These are phyloP conservation scores for Trachops cirrhosus DNA, from an alignment of 2,797 vertebrate species.

Conservation along the genomic window DNA sequence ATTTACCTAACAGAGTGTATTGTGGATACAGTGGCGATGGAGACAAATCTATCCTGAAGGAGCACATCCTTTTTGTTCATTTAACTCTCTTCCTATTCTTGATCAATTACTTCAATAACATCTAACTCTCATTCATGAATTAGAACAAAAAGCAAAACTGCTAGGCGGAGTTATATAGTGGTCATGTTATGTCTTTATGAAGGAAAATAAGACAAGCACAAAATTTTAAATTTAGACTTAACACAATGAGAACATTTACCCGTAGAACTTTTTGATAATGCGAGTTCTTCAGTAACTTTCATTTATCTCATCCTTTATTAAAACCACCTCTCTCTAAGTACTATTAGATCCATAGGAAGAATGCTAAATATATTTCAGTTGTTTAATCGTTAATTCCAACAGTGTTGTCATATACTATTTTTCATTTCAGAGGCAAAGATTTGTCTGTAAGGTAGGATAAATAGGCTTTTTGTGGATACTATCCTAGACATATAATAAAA, in stretches of 20 bases:
- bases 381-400: neutral
- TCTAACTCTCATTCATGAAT: neutral
- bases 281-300: neutral
- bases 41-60: neutral
- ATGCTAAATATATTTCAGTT: neutral
- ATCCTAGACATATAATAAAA: neutral
- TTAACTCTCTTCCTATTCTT: neutral
- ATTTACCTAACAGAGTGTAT: neutral
- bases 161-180: neutral
- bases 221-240: neutral
- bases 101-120: neutral
- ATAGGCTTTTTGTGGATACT: neutral
- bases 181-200: conserved; percentile 5
- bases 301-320: neutral
- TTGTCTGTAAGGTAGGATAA: neutral
- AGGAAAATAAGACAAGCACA: neutral
- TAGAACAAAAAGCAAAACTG: neutral
- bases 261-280: neutral
- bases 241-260: neutral
- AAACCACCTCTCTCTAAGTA: neutral
- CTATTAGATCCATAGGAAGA: neutral
- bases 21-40: neutral
- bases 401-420: neutral
- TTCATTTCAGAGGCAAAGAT: neutral
- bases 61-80: neutral